These are phyloP conservation scores for Tethya wilhelma DNA, from an alignment of 37 sponge, comb jelly and placozoan species.

Conservation along the genomic window DNA sequence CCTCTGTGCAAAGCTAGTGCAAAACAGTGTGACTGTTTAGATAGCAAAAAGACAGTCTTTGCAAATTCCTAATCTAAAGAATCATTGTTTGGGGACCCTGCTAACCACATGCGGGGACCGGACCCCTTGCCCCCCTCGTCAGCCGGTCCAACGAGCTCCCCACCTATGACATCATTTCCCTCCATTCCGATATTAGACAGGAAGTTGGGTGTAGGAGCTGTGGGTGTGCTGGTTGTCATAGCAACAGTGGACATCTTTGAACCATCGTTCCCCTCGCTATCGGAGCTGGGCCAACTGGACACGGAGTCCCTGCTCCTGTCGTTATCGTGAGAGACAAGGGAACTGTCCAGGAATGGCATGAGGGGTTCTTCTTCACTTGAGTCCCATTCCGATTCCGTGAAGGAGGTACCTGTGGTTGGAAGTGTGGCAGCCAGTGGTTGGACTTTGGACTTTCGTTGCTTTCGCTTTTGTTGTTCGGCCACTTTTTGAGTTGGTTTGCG, in stretches of 20 bases:
- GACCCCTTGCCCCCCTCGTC: background rate
- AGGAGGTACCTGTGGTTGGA: background rate
- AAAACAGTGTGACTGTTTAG: too few relatives aligned
- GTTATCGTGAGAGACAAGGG: background rate
- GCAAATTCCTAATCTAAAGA: too few relatives aligned
- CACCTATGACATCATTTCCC: background rate
- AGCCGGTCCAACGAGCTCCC: background rate
- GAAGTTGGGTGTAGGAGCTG: background rate
- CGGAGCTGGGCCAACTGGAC: slow-evolving; percentile 7
- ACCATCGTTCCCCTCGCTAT: slow-evolving; percentile 1
- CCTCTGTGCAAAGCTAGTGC: too few relatives aligned
- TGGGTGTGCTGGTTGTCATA: background rate
- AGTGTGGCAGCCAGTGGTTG: background rate
- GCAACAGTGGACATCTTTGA: background rate
- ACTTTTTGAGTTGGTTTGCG: background rate
- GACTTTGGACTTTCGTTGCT: background rate
- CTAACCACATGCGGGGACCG: too few relatives aligned
- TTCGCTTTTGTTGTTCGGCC: background rate
- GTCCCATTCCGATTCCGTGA: background rate
- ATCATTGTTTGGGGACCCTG: too few relatives aligned
- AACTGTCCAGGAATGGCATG: slow-evolving; percentile 12
- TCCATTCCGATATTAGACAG: slow-evolving; percentile 2
- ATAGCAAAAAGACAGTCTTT: too few relatives aligned
- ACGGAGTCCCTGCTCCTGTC: background rate
- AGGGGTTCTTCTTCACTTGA: slow-evolving; percentile 7